Base-by-base conservation (phyloP, 2,888 invertebrate genomes). In the Pemphredon lugubris region DNA sequence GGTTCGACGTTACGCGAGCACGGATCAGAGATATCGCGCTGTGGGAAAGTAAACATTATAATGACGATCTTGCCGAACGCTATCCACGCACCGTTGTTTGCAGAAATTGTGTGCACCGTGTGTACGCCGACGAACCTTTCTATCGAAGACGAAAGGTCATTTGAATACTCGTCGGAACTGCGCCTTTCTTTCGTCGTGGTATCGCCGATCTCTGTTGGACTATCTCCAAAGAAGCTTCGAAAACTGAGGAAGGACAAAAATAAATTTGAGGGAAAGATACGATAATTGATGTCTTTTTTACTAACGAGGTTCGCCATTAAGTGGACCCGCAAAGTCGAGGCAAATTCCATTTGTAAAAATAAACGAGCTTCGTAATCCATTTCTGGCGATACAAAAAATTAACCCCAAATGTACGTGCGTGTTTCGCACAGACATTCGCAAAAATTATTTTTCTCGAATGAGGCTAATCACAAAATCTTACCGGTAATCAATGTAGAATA, bases 61-160 rank as follows among this genome's bases (percentile, higher is more conserved):
- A 23, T 42, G 21, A 23, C 9, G 13, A 16, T 5, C 14, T 18
- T 11, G 2, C 7, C 6, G 40, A 16, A 18, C 16, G 16, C 16
- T 40, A 14, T 59, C n/a, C 60, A 23, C 53, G 64, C 47, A 50
- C 26, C 32, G 57, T 64, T 64, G 45, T 58, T 58, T 47, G 40
- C 47, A 39, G 37, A 47, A 26, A 58, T 23, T 13, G 14, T 14
- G 23, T 21, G 13, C 48, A 14, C 42, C 50, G 20, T n/a, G n/a
- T n/a, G 45, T 40, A 57, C 23, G 42, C 40, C 14, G 5, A 14
- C 4, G 11, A 16, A 16, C 69, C 73, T 73, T 70, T 73, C 70
- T 64, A 69, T 70, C 67, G 55, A 58, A 59, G 65, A 73, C 63
- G 69, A 73, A 73, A 73, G 73, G 73, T 73, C 73, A 73, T 51